These are phyloP conservation scores for Glaucidium brasilianum DNA, from an alignment of 2,113 vertebrate genomes.

Conservation along the genomic window DNA sequence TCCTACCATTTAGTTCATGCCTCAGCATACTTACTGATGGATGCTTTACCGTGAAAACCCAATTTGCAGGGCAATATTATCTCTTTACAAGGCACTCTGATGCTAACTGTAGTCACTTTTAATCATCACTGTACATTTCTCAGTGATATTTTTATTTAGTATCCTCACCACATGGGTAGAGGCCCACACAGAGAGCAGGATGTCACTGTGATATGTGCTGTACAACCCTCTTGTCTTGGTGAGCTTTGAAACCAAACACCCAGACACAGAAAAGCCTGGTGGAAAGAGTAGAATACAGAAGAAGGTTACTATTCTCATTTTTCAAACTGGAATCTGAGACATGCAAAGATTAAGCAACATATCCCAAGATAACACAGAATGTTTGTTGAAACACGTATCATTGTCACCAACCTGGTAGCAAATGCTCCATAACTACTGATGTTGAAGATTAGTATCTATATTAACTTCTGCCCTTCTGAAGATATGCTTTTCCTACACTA, in stretches of 20 bases:
- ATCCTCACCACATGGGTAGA: not conserved
- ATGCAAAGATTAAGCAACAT: not conserved
- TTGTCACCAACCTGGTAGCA: not conserved
- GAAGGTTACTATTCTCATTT: not conserved
- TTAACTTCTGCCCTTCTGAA: not conserved
- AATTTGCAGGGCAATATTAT: not conserved
- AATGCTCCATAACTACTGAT: not conserved
- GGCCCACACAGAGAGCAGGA: no score
- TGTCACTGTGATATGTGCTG: no score
- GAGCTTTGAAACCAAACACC: not conserved
- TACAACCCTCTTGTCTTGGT: not conserved
- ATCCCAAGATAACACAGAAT: not conserved
- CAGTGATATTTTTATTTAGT: not conserved
- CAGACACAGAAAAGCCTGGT: not conserved
- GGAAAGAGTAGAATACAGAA: not conserved
- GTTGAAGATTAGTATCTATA: not conserved
- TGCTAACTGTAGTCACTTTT: not conserved
- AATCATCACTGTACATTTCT: no score
- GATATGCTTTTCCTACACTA: not conserved
- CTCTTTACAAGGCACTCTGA: not conserved
- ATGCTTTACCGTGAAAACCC: not conserved
- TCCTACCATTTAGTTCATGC: not conserved
- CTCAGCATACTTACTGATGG: no score
- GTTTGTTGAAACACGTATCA: not conserved
- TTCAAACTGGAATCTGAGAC: not conserved